Conservation (phyloP, 2,113 vertebrate genomes). For the Todiramphus chloris region DNA sequence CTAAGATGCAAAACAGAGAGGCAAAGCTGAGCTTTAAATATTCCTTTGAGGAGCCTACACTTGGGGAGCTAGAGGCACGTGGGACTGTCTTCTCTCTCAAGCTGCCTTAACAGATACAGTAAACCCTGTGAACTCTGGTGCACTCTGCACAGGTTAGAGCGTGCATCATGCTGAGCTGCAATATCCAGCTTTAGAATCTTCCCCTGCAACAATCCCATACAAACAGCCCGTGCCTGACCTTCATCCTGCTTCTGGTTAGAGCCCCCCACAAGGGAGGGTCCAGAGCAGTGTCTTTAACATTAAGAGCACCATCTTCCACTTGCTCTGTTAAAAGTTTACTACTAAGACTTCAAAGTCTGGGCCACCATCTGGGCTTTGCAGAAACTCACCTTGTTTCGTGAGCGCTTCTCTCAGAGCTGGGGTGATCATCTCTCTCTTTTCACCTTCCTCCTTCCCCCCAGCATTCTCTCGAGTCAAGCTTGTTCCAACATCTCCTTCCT, state of each 20-base stretch:
- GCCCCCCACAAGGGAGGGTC: accelerated
- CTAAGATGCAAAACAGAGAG: not conserved
- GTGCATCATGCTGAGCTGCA: accelerated
- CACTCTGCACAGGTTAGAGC: accelerated
- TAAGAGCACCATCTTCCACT: not conserved
- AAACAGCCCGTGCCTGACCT: not conserved
- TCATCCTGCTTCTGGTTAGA: not conserved
- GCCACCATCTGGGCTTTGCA: not conserved
- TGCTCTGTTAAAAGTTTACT: not conserved
- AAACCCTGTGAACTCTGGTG: not conserved
- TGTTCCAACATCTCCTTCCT: slow-evolving; percentile 35
- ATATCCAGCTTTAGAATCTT: not conserved
- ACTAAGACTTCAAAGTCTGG: not conserved
- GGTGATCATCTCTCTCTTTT: slow-evolving; percentile 90
- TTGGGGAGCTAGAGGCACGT: not conserved
- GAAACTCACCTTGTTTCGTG: slow-evolving; percentile 88
- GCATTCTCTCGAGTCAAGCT: slow-evolving; percentile 45
- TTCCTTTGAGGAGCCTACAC: not conserved
- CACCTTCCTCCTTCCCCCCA: slow-evolving; percentile 65
- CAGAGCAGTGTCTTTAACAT: not conserved
- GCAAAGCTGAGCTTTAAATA: not conserved
- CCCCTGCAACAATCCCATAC: not conserved
- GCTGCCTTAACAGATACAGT: not conserved
- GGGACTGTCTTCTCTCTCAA: not conserved
- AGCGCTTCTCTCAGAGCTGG: slow-evolving; percentile 86